Base-by-base conservation (phyloP, 2,888 invertebrate genomes). In the Kryphioiulus occultus region DNA sequence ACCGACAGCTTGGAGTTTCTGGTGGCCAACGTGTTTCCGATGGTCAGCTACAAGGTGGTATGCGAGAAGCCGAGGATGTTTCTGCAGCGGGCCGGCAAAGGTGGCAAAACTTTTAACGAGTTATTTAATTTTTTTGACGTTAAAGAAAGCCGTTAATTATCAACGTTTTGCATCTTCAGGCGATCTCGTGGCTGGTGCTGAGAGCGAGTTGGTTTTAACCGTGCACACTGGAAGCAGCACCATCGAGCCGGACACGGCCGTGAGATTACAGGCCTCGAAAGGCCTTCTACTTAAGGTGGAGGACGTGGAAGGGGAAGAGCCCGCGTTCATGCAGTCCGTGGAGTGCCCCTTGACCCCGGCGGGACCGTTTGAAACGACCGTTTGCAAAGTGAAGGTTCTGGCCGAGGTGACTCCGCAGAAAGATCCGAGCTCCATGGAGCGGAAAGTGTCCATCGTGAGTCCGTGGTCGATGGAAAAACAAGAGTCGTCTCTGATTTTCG, bases 171-270 rank as follows among this genome's bases (percentile, higher is more conserved):
- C 42, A 15, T 47, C 39, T 15, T 82, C 32, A 89, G 95, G 95
- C 89, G 95, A 96, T 90, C 92, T 97, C 85, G 93, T 97, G 9
- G 96, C 96, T 0, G 97, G 97, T 0, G 93, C 97, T 89, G 95
- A 95, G 90, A 97, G 97, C 91, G 93, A 94, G 30, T 94, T 97
- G 92, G 94, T 95, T 90, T 91, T 97, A 87, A 94, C 95, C 82
- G 94, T 97, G 22, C 94, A 94, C 0, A 95, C 96, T 89, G 97
- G 97, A 2, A 97, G 96, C 92, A 94, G 95, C 88, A 93, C 93
- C 89, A 95, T 97, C 91, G 93, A 94, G 85, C 92, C 95, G 94
- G 94, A 94, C 88, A 93, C 94, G 86, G 92, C 92, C 89, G 93
- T 96, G 78, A 93, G 94, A 88, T 91, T 96, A 19, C 94, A 94